phyloP scores from a whole-genome alignment of 1,140 invertebrate genomes.

The Orussus abietinus region DNA sequence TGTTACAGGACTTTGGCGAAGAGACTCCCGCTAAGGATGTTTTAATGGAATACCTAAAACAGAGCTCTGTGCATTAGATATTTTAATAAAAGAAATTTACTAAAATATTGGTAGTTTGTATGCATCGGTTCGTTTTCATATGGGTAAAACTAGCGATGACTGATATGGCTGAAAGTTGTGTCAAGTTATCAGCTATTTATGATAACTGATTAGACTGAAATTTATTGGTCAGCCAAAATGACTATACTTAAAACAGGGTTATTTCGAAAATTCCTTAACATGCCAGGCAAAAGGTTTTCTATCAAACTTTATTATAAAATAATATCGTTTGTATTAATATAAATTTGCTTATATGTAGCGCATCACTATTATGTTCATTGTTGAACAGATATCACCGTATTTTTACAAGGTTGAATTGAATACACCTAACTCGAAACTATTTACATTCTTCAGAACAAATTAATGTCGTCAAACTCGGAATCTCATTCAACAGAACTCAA shows the following conservation, averaged over 20 bases:
- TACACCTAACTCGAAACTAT: not conserved
- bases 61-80: slow-evolving; percentile 50
- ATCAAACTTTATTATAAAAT: slow-evolving; percentile 11
- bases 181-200: too few relatives aligned
- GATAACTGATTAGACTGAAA: too few relatives aligned
- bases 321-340: slow-evolving; percentile 8
- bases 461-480: too few relatives aligned
- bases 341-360: slow-evolving; percentile 4
- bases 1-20: slow-evolving; percentile 87
- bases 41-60: slow-evolving; percentile 85
- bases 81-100: slow-evolving; percentile 50
- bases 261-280: too few relatives aligned
- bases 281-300: too few relatives aligned
- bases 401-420: not conserved
- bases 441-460: slow-evolving; percentile 2
- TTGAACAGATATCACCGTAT: not conserved
- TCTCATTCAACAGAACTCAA: too few relatives aligned
- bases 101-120: too few relatives aligned
- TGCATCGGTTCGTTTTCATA: too few relatives aligned
- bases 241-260: too few relatives aligned
- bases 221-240: too few relatives aligned
- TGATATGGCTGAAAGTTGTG: too few relatives aligned
- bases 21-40: slow-evolving; percentile 91
- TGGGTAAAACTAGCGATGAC: too few relatives aligned
- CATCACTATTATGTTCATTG: not conserved